Evolutionary conservation across 2,113 vertebrate genomes (phyloP).

Genomic region (Azemiops feae): DNA sequence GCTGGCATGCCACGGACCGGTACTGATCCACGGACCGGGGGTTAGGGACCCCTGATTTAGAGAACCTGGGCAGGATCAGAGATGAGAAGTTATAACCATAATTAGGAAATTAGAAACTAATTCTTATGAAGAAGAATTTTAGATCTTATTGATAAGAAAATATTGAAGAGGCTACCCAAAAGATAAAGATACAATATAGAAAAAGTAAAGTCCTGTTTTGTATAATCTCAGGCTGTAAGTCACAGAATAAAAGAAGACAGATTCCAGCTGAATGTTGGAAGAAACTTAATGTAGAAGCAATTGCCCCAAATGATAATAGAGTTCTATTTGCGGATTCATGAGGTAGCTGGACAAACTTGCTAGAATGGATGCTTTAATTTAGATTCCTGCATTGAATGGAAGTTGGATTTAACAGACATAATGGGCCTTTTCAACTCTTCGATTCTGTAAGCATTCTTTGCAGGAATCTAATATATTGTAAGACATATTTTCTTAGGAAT

Average conservation of each 20-base stretch:
- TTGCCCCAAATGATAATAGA: background rate
- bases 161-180: background rate
- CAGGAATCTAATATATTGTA: background rate
- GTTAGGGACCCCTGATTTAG: background rate
- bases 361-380: background rate
- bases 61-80: background rate
- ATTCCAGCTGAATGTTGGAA: background rate
- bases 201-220: background rate
- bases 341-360: background rate
- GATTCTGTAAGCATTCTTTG: background rate
- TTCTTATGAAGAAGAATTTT: background rate
- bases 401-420: background rate
- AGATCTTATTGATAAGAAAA: background rate
- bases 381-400: background rate
- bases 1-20: too few species aligned
- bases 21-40: too few species aligned
- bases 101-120: background rate
- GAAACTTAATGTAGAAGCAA: background rate
- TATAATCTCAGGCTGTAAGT: background rate
- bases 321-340: background rate
- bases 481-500: background rate
- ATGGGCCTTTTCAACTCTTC: background rate
- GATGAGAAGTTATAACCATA: background rate
- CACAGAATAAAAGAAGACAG: background rate
- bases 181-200: background rate